A percentile compares a stretch with the other conserved stretches of the same genome.
phyloP scores from a whole-genome alignment of 2,888 invertebrate species.

The Synergus umbraculus region DNA sequence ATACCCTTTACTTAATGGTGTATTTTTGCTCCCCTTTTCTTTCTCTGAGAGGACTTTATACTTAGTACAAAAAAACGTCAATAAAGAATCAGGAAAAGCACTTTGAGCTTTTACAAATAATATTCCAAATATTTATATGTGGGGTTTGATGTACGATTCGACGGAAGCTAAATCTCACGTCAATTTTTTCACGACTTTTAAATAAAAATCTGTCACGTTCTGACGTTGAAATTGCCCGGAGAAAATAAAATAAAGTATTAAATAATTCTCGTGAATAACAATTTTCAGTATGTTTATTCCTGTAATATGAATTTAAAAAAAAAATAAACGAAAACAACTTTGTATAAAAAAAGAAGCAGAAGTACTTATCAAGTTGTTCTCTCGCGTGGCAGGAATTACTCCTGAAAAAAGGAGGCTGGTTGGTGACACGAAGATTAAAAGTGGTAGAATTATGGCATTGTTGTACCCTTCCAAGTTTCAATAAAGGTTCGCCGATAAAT shows the following conservation, averaged over 20 bases:
- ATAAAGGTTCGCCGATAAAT: constrained; percentile 36
- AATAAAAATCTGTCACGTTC: too few species aligned
- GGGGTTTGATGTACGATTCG: background rate
- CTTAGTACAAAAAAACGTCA: too few species aligned
- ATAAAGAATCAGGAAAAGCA: too few species aligned
- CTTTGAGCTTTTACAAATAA: too few species aligned
- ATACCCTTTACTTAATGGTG: background rate
- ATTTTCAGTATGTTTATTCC: too few species aligned
- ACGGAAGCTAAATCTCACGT: too few species aligned
- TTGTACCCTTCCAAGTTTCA: constrained; percentile 35
- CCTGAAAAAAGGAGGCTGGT: background rate
- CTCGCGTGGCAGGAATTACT: constrained; percentile 4
- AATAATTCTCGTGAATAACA: too few species aligned
- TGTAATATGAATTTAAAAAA: too few species aligned
- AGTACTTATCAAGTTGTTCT: background rate
- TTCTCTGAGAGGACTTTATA: background rate
- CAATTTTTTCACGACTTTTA: too few species aligned
- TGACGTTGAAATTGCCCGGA: background rate
- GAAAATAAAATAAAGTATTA: background rate
- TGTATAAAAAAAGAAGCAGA: background rate
- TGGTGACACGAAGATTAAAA: constrained; percentile 22
- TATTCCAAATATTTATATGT: background rate
- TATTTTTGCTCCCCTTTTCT: background rate
- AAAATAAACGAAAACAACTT: background rate
- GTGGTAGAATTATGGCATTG: constrained; percentile 24